Percentiles rank a stretch among this genome's conserved stretches.
phyloP scores from a whole-genome alignment of 2,797 vertebrate genomes.

The Aulostomus chinensis region DNA sequence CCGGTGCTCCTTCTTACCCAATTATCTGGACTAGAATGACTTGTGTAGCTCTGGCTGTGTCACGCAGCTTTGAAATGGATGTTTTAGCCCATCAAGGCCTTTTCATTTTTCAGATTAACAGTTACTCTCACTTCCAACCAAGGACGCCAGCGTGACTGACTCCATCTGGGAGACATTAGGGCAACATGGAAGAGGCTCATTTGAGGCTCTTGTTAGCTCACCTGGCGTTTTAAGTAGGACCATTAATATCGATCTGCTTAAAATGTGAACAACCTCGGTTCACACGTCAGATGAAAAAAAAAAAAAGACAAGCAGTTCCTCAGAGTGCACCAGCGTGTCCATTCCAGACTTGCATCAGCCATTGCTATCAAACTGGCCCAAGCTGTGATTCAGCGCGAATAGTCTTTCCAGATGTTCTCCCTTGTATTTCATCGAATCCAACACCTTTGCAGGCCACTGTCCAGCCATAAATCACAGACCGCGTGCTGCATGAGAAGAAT shows the following conservation, averaged over 20 bases:
- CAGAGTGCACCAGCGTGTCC: constrained; percentile 36
- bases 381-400: constrained; percentile 75
- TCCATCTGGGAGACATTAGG: constrained; percentile 75
- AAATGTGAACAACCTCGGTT: constrained; percentile 59
- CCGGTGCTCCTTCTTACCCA: constrained; percentile 61
- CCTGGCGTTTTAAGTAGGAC: constrained; percentile 70
- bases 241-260: constrained; percentile 69
- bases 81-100: constrained; percentile 67
- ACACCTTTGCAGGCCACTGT: constrained; percentile 80
- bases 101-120: constrained; percentile 68
- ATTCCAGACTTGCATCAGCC: constrained; percentile 47
- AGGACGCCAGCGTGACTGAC: constrained; percentile 54
- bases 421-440: constrained; percentile 75
- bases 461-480: constrained; percentile 77
- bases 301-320: constrained; percentile 42
- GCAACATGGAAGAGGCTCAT: constrained; percentile 72
- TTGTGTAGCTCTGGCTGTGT: constrained; percentile 58
- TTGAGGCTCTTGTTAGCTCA: constrained; percentile 74
- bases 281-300: constrained; percentile 48
- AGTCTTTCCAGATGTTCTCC: constrained; percentile 81
- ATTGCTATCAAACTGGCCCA: constrained; percentile 71
- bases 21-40: constrained; percentile 69
- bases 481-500: constrained; percentile 54
- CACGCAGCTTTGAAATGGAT: constrained; percentile 53
- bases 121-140: constrained; percentile 49